Evolutionary conservation across 2,888 invertebrate genomes (phyloP), one percentile per base, ranked within the genome.

Genomic region (Scaptomyza flava): DNA sequence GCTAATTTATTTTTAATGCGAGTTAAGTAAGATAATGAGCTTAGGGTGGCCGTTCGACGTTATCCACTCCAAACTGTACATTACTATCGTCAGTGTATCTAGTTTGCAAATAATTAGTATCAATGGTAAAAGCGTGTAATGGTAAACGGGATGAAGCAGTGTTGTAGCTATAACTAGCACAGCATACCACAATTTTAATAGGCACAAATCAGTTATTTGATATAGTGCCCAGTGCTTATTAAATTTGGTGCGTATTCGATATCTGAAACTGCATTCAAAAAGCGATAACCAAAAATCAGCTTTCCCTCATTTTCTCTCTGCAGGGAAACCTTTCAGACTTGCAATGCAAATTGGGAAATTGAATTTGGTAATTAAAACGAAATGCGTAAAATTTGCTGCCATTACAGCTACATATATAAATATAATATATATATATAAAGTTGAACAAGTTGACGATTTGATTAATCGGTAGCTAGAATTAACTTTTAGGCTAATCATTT

Each of bases 1-100:
- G 81, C 63, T 83, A 74, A 83, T 83, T 88, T 76, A 67, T 68
- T 86, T 86, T 78, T 74, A 74, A 85, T 72, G 81, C 68, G 52
- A 56, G 61, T 58, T 56, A 59, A 48, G 53, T 51, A 58, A 9
- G 17, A 41, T 17, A 1, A 41, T 17, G 34, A 51, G 62, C 23
- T 4, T 27, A 27, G 12, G 5, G 1, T 2, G 20, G 2, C 6
- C 9, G 11, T 36, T 27, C 36, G 61, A 30, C 61, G 46, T 27
- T 33, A 11, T 36, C 36, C 36, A 36, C 6, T 36, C 34, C 23
- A 33, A 17, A 31, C 20, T 23, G 17, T 23, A 17, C 20, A 12
- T 6, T n/a, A 33, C 27, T 17, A 45, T 38, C 46, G 17, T 30
- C 9, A 30, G 50, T 48, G 41, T 17, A 34, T 17, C 33, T 42